Evolutionary conservation across 1,140 invertebrate genomes (phyloP).

Genomic region (Subanguina moxae): DNA sequence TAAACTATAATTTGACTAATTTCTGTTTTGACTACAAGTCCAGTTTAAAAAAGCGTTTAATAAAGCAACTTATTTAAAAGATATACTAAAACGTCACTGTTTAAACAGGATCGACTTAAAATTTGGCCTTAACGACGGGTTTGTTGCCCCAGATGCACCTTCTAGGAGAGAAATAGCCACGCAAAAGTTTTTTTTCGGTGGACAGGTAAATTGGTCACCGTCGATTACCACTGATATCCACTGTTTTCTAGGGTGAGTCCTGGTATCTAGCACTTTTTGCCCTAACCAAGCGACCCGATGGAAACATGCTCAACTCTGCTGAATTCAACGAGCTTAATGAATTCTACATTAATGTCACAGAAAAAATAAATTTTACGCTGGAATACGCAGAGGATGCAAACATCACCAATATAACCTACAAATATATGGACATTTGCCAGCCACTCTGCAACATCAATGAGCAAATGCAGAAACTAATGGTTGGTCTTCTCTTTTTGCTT

Average conservation of each 20-base stretch:
- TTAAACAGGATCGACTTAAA: constrained; percentile 14
- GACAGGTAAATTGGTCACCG: neutral
- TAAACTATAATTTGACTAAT: too few species aligned
- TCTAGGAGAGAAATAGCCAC: constrained; percentile 27
- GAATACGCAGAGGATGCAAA: constrained; percentile 15
- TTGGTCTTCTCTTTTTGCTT: too few species aligned
- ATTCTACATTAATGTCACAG: constrained; percentile 29
- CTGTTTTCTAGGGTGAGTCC: constrained; percentile 4
- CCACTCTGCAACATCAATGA: constrained; percentile 45
- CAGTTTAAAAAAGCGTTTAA: neutral
- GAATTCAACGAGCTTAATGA: constrained; percentile 30
- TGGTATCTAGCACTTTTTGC: constrained; percentile 47
- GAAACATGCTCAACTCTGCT: constrained; percentile 33
- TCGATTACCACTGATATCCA: neutral
- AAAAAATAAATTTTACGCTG: constrained; percentile 34
- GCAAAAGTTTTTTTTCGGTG: constrained; percentile 37
- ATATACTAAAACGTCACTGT: neutral
- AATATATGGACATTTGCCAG: constrained; percentile 30
- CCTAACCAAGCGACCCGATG: constrained; percentile 11
- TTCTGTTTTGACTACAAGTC: too few species aligned
- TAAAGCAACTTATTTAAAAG: neutral
- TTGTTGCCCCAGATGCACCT: constrained; percentile 30
- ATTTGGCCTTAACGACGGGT: constrained; percentile 26
- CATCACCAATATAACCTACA: neutral
- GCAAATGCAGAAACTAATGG: constrained; percentile 40